Evolutionary conservation across 2,113 vertebrate species (phyloP).

Genomic region (Alouatta palliata): DNA sequence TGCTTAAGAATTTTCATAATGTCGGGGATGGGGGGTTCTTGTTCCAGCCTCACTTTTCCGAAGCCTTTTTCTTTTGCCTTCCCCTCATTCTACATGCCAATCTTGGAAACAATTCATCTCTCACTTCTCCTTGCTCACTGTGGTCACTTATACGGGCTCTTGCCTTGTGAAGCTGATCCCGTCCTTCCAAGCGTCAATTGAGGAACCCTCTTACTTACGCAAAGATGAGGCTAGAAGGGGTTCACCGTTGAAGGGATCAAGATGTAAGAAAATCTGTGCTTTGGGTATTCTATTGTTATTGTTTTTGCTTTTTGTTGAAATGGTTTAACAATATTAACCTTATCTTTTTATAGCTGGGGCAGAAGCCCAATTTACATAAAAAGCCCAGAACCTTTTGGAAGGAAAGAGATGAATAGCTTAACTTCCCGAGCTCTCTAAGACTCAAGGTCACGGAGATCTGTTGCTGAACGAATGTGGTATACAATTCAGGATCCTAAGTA

Average conservation of each 20-base stretch:
- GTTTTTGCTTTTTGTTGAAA: not conserved
- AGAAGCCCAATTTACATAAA: not conserved
- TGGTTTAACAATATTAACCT: not conserved
- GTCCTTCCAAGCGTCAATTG: not conserved
- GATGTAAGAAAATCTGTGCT: not conserved
- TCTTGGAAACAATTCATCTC: not conserved
- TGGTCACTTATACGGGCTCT: not conserved
- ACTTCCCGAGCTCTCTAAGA: not conserved
- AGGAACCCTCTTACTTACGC: not conserved
- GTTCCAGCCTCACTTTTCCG: not conserved
- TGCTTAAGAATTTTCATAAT: not conserved
- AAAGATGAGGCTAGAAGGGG: not conserved
- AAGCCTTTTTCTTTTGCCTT: not conserved
- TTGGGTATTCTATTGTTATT: not conserved
- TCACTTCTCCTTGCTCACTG: not conserved
- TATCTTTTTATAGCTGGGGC: not conserved
- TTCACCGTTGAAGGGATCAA: not conserved
- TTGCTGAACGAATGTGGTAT: not conserved
- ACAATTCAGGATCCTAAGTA: not conserved
- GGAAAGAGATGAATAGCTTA: not conserved
- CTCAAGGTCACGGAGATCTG: not conserved
- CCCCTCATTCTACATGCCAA: not conserved
- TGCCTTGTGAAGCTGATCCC: not conserved
- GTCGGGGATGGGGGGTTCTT: no score
- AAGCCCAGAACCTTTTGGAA: not conserved